phyloP scores from a whole-genome alignment of 64 coral and sea anemone species.

The Actinia equina region DNA sequence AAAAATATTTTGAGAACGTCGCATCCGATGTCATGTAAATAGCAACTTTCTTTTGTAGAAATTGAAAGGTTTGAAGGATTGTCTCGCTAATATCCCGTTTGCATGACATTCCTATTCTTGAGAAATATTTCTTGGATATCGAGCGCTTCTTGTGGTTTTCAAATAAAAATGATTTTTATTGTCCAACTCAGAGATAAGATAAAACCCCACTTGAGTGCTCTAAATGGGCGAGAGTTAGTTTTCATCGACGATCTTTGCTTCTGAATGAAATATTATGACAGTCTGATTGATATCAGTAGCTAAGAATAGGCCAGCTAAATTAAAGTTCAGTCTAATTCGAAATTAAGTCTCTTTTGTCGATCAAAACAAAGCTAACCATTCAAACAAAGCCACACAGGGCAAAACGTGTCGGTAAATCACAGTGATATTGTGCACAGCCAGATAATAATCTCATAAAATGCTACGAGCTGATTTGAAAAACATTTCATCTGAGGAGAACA shows the following conservation, averaged over 20 bases:
- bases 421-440: background rate
- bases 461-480: background rate
- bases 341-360: background rate
- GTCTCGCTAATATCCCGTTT: background rate
- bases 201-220: background rate
- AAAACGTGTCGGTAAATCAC: background rate
- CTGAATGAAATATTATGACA: background rate
- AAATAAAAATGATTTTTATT: slow-evolving; percentile 4
- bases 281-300: background rate
- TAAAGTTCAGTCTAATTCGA: background rate
- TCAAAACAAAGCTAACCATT: background rate
- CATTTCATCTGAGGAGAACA: background rate
- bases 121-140: background rate
- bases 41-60: no score
- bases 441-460: slow-evolving; percentile 5
- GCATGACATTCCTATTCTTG: background rate
- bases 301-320: background rate
- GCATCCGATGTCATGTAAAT: no score
- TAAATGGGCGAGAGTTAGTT: background rate
- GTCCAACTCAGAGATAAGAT: background rate
- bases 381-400: background rate
- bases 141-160: background rate
- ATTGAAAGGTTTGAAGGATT: background rate
- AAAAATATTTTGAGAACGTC: no score
- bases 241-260: background rate